Evolutionary conservation across 1,140 invertebrate genomes (phyloP), one percentile per base, ranked within the genome.

Genomic region (Scylla paramamosain): DNA sequence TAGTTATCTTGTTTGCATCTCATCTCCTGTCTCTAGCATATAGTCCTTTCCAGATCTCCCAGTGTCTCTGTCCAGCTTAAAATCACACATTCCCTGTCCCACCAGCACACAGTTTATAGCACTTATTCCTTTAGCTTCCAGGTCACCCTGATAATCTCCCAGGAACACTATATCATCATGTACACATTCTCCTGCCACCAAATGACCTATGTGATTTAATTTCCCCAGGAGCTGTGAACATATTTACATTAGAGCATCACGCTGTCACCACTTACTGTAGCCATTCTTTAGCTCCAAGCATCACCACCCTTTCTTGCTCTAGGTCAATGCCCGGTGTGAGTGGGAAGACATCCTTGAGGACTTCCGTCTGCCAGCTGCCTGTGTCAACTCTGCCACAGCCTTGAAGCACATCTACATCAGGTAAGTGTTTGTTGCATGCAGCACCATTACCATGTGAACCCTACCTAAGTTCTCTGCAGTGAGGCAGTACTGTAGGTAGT

Each of bases 341-440:
- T 97, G 97, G 97, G 97, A 97, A 48, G 97, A 97, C 45, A 96
- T 97, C 31, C 96, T 96, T 12, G 96, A 96, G 32, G 96, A 97
- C 88, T 97, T 97, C 94, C 96, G 96, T 77, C 96, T 97, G 12
- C 97, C 97, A 25, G 95, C 96, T 94, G 96, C 93, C 31, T 97
- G 97, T 96, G 96, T 97, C 39, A 97, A 97, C 96, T 97, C 96
- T 31, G 96, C 96, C 59, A 97, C 97, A 59, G 97, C 97, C 82
- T 95, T 97, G 28, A 97, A 97, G 95, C 96, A 96, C 82, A 97
- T 97, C 82, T 97, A 97, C 96, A 97, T 97, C 88, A 97, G 97
- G 97, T 97, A 96, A 96, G 96, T 77, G 0, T 28, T 28, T 45
- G 52, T 10, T 94, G 39, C 16, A 48, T 14, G 8, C 32, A 20